These are phyloP conservation scores for Thera obeliscata DNA, from an alignment of 2,888 invertebrate species.

Conservation along the genomic window DNA sequence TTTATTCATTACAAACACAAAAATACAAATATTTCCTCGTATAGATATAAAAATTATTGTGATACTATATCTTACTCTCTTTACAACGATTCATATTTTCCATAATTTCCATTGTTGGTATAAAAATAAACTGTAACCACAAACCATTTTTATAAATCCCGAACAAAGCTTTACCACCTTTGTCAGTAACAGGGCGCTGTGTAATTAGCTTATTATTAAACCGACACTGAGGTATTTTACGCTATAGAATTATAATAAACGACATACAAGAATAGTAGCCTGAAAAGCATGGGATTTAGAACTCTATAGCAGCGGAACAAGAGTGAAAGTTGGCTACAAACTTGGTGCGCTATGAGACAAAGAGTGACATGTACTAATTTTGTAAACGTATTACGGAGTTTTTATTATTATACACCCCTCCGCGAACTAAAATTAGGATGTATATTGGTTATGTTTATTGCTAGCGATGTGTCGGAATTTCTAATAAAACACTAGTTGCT, in stretches of 20 bases:
- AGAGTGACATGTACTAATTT: slow-evolving; percentile 71
- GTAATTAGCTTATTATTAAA: slow-evolving; percentile 67
- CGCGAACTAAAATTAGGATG: slow-evolving; percentile 43
- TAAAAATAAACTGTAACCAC: background rate
- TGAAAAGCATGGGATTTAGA: slow-evolving; percentile 13
- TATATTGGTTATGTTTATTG: slow-evolving; percentile 24
- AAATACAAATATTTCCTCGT: no score
- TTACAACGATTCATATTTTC: background rate
- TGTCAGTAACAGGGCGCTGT: slow-evolving; percentile 40
- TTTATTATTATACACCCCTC: slow-evolving; percentile 64
- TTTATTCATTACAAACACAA: no score
- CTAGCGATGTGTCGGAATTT: background rate
- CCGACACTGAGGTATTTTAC: slow-evolving; percentile 64
- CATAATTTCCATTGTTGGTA: background rate
- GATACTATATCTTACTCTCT: no score
- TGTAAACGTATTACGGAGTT: slow-evolving; percentile 61
- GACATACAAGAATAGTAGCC: slow-evolving; percentile 61
- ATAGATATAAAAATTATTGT: no score
- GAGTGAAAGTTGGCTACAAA: slow-evolving; percentile 9
- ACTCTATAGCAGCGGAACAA: slow-evolving; percentile 14
- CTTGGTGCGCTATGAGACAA: slow-evolving; percentile 48
- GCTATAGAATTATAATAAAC: slow-evolving; percentile 66
- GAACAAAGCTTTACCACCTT: slow-evolving; percentile 44
- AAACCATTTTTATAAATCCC: slow-evolving; percentile 11
- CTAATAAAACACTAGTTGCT: background rate